Evolutionary conservation across 2,888 invertebrate species (phyloP), one percentile per base, ranked within the genome.

Genomic region (Thera obeliscata): DNA sequence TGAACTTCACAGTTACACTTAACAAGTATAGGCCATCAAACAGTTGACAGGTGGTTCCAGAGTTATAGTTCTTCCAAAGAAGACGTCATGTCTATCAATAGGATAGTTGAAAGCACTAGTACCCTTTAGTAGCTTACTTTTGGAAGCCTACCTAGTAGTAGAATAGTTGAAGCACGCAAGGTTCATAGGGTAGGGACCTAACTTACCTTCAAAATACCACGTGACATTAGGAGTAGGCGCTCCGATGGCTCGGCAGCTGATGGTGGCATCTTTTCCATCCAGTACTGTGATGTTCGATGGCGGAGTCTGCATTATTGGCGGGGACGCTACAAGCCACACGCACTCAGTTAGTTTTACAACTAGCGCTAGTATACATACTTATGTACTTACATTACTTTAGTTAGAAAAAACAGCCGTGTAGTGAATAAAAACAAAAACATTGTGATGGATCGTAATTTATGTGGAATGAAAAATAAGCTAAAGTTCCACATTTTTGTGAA

Each of bases 231-330:
- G 99, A 76, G 96, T 95, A 35, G 99, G 99, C 22, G 98, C 98
- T 60, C 99, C 99, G 64, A 96, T 95, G 41, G 98, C 98, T 77
- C 97, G 95, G 89, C 99, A 99, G 68, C 95, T 94, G 78, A 99
- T 95, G 64, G 97, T 97, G 64, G 97, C 98, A 91, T 98, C 98
- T 90, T 98, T 98, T 62, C 98, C 98, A 87, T 98, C 98, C 77
- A 98, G 94, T 72, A 98, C 97, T 9, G 98, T 98, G 72, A 96
- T 92, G 94, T 99, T 98, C 84, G 96, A 95, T 9, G 98, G 98
- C 71, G 96, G 95, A 67, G 94, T 94, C 87, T 97, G 96, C 96
- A 98, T 96, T 76, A 97, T 95, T 41, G 99, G 98, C 76, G 96
- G 96, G 74, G 98, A 96, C 75, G 98, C 98, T 98, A 94, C 93